Percentiles rank a stretch among this genome's conserved stretches.
These are phyloP conservation scores for Danio rerio DNA, from an alignment of 2,113 vertebrate species.

Conservation along the genomic window DNA sequence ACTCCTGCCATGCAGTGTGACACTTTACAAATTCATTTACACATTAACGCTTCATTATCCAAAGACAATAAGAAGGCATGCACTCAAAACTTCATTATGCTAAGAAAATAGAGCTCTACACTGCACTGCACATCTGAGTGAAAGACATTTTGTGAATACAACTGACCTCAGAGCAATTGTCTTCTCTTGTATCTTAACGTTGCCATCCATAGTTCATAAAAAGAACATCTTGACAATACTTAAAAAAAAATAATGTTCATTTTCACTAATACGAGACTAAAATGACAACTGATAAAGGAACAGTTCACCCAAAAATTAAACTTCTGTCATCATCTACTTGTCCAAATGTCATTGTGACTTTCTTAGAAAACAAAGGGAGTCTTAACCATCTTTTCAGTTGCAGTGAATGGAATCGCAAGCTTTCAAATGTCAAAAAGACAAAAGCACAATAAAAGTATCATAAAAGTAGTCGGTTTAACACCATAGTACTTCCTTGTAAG, in stretches of 20 bases:
- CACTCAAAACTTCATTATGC: conserved; percentile 10
- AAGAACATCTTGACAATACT: conserved; percentile 20
- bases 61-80: neutral
- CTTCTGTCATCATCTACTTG: conserved; percentile 2
- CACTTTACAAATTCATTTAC: conserved; percentile 9
- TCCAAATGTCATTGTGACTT: neutral
- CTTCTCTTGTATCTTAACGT: neutral
- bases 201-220: conserved; percentile 1
- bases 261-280: conserved; percentile 16
- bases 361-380: neutral
- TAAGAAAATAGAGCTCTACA: neutral
- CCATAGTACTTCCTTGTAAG: neutral
- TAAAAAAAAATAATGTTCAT: neutral
- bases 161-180: neutral
- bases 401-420: neutral
- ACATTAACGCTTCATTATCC: neutral
- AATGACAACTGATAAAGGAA: neutral
- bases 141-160: neutral
- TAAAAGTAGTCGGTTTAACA: neutral
- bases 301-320: neutral
- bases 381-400: neutral
- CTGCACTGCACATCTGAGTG: neutral
- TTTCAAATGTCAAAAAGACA: conserved; percentile 15
- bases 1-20: neutral
- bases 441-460: neutral